phyloP scores from a whole-genome alignment of 1,140 invertebrate genomes.

The Panagrolaimus sp. region DNA sequence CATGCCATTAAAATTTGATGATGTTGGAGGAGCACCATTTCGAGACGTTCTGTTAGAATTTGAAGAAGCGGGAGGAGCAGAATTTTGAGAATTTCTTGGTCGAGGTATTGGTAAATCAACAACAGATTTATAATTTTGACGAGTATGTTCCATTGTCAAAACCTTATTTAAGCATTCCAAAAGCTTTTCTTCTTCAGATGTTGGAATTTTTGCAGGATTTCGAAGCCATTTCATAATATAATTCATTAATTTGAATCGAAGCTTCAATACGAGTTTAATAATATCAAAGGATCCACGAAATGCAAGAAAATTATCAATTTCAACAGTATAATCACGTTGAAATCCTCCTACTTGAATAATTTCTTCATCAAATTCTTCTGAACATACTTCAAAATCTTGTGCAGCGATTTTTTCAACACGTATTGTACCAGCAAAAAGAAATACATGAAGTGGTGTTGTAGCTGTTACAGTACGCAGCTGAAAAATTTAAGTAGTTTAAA shows the following conservation, averaged over 20 bases:
- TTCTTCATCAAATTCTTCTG: slow-evolving; percentile 5
- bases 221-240: slow-evolving; percentile 42
- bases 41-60: too few relatives aligned
- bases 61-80: too few relatives aligned
- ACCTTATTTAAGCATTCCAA: slow-evolving; percentile 24
- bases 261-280: slow-evolving; percentile 30
- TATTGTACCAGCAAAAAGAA: slow-evolving; percentile 51
- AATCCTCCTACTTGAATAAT: slow-evolving; percentile 6
- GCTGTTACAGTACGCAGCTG: slow-evolving; percentile 48
- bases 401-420: slow-evolving; percentile 28
- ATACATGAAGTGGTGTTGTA: slow-evolving; percentile 38
- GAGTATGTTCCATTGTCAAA: slow-evolving; percentile 13
- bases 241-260: slow-evolving; percentile 48
- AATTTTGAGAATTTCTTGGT: too few relatives aligned
- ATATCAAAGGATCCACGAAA: slow-evolving; percentile 27
- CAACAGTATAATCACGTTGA: slow-evolving; percentile 26
- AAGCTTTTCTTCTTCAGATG: slow-evolving; percentile 11
- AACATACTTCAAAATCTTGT: slow-evolving; percentile 39
- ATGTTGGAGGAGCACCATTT: too few relatives aligned
- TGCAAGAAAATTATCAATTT: slow-evolving; percentile 30
- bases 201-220: not conserved
- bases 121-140: not conserved
- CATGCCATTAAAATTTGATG: too few relatives aligned
- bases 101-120: slow-evolving; percentile 14
- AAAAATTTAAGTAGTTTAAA: too few relatives aligned